Conservation (phyloP, 2,113 vertebrate genomes). For the Hippopotamus amphibius region DNA sequence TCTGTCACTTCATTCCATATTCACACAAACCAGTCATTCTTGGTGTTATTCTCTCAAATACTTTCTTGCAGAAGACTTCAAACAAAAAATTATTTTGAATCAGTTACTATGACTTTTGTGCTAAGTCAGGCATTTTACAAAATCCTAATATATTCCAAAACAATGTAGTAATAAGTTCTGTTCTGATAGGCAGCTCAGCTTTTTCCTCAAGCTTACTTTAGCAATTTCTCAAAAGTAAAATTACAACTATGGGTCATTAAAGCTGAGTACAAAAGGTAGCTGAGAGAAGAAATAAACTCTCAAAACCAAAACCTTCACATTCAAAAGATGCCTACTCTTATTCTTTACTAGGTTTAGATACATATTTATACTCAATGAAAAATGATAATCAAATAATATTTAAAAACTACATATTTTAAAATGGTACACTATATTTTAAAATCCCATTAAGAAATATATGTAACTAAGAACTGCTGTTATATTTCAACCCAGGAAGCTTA, state of each 20-base stretch:
- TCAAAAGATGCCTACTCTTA: slow-evolving; percentile 6
- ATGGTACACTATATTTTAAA: not conserved
- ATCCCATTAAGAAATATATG: not conserved
- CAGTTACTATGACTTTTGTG: slow-evolving; percentile 19
- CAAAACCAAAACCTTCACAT: not conserved
- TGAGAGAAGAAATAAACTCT: slow-evolving; percentile 10
- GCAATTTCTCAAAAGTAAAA: slow-evolving; percentile 54
- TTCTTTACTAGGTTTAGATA: not conserved
- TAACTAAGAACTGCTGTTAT: not conserved
- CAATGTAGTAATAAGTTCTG: slow-evolving; percentile 13
- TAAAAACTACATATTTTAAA: slow-evolving; percentile 15
- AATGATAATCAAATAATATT: slow-evolving; percentile 44
- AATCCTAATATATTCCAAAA: slow-evolving; percentile 40
- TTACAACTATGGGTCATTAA: not conserved
- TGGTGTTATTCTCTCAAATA: not conserved
- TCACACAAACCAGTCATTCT: not conserved
- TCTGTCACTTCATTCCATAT: not conserved
- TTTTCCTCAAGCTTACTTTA: slow-evolving; percentile 41
- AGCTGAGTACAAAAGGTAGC: slow-evolving; percentile 26
- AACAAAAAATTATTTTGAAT: slow-evolving; percentile 48
- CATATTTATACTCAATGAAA: not conserved
- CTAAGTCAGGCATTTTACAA: not conserved
- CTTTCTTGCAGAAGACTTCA: not conserved
- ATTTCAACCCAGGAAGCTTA: not conserved
- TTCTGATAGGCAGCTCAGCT: not conserved